Evolutionary conservation across 2,797 vertebrate species (phyloP).

Genomic region (Hydrophis major): DNA sequence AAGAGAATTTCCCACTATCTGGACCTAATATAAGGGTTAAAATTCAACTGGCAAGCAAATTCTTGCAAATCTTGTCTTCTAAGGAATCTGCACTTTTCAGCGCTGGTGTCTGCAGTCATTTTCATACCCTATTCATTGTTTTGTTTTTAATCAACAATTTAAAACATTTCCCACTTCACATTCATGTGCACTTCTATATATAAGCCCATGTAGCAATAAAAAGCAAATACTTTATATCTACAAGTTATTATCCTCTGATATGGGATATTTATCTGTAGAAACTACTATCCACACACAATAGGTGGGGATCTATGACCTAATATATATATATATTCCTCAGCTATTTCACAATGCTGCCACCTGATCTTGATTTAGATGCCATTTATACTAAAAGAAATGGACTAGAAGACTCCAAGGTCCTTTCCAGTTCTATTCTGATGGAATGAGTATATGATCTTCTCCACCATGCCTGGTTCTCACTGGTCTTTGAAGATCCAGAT

Average conservation of each 20-base stretch:
- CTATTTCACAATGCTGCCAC: neutral
- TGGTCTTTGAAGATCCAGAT: neutral
- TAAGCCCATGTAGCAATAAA: neutral
- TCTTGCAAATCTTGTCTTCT: neutral
- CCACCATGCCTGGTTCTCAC: neutral
- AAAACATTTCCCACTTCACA: neutral
- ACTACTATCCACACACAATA: neutral
- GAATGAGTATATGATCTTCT: neutral
- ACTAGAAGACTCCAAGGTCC: neutral
- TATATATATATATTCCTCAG: neutral
- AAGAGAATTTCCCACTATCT: neutral
- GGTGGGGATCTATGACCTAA: neutral
- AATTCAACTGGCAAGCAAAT: neutral
- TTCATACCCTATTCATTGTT: neutral
- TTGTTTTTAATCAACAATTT: neutral
- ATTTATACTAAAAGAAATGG: neutral
- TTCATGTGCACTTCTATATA: neutral
- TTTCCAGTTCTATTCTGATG: neutral
- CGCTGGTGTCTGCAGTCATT: neutral
- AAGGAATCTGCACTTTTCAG: neutral
- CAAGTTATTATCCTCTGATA: neutral
- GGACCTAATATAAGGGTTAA: neutral
- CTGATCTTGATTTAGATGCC: neutral
- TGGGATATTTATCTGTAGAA: neutral
- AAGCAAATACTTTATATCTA: neutral